Evolutionary conservation across 2,888 invertebrate genomes (phyloP), one percentile per base, ranked within the genome.

Genomic region (Campaea margaritaria): DNA sequence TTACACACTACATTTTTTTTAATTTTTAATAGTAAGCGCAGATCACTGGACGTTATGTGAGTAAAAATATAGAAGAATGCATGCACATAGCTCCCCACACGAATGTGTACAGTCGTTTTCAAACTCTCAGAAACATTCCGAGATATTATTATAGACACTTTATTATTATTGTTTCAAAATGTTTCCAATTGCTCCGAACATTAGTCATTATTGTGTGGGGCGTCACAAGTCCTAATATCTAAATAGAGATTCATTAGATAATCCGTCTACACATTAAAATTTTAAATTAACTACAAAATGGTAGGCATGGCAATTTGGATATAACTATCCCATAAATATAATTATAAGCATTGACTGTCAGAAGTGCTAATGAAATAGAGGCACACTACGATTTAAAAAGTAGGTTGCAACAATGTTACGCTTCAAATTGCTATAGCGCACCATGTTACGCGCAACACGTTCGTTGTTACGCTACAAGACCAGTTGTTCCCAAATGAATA

Each of bases 321-420:
- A 34, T 34, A 50, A 11, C 27, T 39, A 14, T 15, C 36, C 42
- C 14, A 58, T 15, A 38, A 42, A 64, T 61, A 44, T 5, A 3
- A 62, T 59, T 58, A 15, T n/a, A 54, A 50, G 59, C 54, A 36
- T 50, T 41, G 39, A 49, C 44, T 49, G 14, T 27, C 14, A 0
- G 34, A 49, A 44, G 31, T 34, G 0, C 10, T 36, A 45, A 54
- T 59, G 49, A 54, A 49, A 59, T 46, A 14, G 27, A 50, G 47
- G 39, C 14, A 41, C 36, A 15, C 10, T 41, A 10, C 0, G 12
- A 0, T 15, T 43, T 38, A 2, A 5, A 21, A 21, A 21, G 5
- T 21, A 21, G 5, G 21, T 21, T 21, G 3, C 2, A 21, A 21
- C 5, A 21, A 21, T 21, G 21, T 21, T 3, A 21, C 21, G 5